Evolutionary conservation across 1,140 invertebrate species (phyloP), one percentile per base, ranked within the genome.

Genomic region (Contarinia nasturtii): DNA sequence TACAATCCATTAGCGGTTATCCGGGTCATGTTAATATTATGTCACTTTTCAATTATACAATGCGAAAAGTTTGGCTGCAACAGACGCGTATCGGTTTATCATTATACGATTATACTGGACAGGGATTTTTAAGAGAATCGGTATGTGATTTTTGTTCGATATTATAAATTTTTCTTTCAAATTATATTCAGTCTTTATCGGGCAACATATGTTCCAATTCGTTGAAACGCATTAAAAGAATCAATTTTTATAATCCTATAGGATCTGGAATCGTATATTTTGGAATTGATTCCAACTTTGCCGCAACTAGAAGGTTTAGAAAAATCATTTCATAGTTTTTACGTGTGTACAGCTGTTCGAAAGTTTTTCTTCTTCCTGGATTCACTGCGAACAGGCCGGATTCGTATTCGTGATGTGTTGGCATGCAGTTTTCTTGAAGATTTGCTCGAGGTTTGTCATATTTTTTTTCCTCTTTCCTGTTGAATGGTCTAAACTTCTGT

Each of bases 301-400:
- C 79, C 84, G 2, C 87, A 92, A 52, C 65, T 96, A 1, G 82
- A 92, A 59, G 84, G 86, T 1, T 63, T 97, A 27, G 87, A 94
- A 61, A 84, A 86, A 45, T 90, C 88, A 0, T 96, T 96, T 63
- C 86, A 92, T 56, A 88, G 82, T 11, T 97, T 98, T 69, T 98
- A 97, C 61, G 81, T 94, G 1, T 96, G 91, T 62, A 94, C 91
- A 10, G 90, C 88, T 17, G 88, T 91, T 0, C 73, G 91, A 51
- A 95, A 94, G 58, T 95, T 97, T 62, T 77, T 95, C 52, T 97
- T 97, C 64, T 97, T 95, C 57, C 65, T 97, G 2, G 92, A 97
- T 67, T 86, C 86, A 0, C 61, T 92, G 42, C 71, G 83, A 55
- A 88, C 86, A 0, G 87, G 88, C 2, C 74, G 82, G 57, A 83